Evolutionary conservation across 2,888 invertebrate genomes (phyloP), one percentile per base, ranked within the genome.

Genomic region (Cerceris ruficornis): DNA sequence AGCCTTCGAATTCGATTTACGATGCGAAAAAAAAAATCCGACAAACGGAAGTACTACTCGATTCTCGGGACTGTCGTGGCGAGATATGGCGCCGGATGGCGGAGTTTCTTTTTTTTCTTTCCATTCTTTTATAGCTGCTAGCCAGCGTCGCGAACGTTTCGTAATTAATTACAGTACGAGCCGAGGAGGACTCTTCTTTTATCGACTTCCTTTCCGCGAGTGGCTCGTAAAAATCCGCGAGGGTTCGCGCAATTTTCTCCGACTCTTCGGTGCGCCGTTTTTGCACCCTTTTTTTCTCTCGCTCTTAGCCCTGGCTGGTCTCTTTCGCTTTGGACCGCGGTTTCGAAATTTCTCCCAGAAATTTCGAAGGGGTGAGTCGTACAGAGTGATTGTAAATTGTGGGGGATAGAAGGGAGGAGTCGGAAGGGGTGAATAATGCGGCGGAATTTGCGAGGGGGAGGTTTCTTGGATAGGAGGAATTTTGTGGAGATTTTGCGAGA

Each of bases 141-240:
- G 74, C 70, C 80, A 80, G 75, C 81, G 84, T 77, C 73, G 82
- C 80, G 85, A 88, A 86, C 86, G 85, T 87, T 87, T 83, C 85
- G 87, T 88, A 90, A 90, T 90, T 90, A 90, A 90, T 90, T 90
- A 90, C 88, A 74, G 75, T 71, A 73, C 79, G 54, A 60, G 42
- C 65, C 17, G 42, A 73, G 78, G 42, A 73, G 78, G 77, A 80
- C 83, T 85, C 87, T 86, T 88, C 87, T 88, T 89, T 89, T 89
- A 90, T 89, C 88, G 90, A 89, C 86, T 87, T 87, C 82, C 87
- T 83, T 88, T 86, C 68, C 82, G 82, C 84, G 85, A 82, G 78
- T 75, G 80, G 67, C 75, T 81, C 78, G 75, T 81, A 85, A 85
- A 85, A 84, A 86, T 84, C 74, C 81, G 74, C 41, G 77, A 82